Conservation (phyloP, 2,888 invertebrate species). For the Tipula helvola region DNA sequence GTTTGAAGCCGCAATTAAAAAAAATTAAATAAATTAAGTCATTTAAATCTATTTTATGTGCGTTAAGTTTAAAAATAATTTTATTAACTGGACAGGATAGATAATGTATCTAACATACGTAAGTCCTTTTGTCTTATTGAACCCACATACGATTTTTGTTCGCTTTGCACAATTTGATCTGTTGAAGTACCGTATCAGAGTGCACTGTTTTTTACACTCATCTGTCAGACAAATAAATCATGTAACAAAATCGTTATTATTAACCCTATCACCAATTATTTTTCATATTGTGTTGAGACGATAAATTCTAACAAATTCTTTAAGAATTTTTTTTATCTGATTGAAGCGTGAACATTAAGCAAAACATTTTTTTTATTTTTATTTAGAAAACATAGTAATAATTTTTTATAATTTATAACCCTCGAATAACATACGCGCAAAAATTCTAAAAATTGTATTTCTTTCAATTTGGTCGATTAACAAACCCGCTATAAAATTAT, state of each 20-base stretch:
- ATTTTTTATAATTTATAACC: background rate
- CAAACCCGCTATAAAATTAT: background rate
- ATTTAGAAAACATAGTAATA: background rate
- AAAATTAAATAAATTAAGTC: background rate
- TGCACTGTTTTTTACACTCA: background rate
- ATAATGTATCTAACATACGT: too few species aligned
- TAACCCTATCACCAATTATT: background rate
- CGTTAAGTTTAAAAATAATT: background rate
- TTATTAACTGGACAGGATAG: background rate
- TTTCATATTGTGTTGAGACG: background rate
- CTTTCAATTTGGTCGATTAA: background rate
- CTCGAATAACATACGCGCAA: background rate
- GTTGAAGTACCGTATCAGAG: background rate
- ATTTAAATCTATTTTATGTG: background rate
- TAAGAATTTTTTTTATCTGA: background rate
- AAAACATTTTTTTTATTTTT: background rate
- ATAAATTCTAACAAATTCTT: background rate
- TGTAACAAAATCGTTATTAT: background rate
- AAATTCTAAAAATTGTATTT: background rate
- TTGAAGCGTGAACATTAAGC: background rate
- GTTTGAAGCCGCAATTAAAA: background rate
- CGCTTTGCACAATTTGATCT: too few species aligned
- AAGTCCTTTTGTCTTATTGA: too few species aligned
- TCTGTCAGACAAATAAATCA: background rate
- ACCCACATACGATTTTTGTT: too few species aligned